Conservation (phyloP, 2,888 invertebrate species). For the Metellina segmentata region DNA sequence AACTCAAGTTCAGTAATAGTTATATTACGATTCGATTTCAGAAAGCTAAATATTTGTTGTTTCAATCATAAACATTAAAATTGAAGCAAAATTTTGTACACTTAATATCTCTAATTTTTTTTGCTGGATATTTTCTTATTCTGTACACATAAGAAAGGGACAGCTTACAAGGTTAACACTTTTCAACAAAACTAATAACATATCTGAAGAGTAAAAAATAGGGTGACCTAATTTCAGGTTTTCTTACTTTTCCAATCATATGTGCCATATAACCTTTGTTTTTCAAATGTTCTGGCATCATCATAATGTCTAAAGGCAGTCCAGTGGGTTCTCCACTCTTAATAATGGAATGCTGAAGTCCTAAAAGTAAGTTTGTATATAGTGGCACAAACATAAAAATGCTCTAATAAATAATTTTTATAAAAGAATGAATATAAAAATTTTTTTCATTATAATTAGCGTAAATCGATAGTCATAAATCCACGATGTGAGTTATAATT, state of each 20-base stretch:
- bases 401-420: neutral
- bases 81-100: too few species aligned
- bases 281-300: conserved; percentile 90
- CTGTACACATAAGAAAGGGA: neutral
- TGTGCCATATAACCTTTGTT: conserved; percentile 90
- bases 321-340: conserved; percentile 90
- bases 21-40: too few species aligned
- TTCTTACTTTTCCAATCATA: conserved; percentile 87
- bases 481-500: neutral
- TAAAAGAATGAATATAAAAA: neutral
- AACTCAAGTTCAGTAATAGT: too few species aligned
- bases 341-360: conserved; percentile 88
- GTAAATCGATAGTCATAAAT: neutral
- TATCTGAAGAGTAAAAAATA: too few species aligned
- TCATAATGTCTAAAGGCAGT: conserved; percentile 88
- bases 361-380: conserved; percentile 80
- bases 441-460: neutral
- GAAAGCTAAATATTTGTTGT: too few species aligned
- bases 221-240: neutral
- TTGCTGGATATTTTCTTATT: neutral
- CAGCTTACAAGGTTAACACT: too few species aligned
- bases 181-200: neutral
- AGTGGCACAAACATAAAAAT: neutral
- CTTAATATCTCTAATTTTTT: neutral
- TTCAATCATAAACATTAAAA: too few species aligned